phyloP scores from a whole-genome alignment of 2,113 vertebrate genomes.

The Anoura caudifer region DNA sequence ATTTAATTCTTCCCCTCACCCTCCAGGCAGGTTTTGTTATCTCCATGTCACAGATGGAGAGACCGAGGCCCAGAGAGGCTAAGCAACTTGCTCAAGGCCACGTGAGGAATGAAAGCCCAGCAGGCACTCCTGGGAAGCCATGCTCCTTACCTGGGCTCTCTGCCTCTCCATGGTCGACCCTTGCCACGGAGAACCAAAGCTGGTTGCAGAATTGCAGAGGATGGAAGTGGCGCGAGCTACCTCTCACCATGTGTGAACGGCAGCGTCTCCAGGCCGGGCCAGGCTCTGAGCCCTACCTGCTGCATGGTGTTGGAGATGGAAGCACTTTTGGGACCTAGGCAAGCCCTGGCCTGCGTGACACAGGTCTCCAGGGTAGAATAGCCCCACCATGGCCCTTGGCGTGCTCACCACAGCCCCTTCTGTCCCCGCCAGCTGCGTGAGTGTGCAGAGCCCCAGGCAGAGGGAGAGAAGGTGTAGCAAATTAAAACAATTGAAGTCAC shows the following conservation, averaged over 20 bases:
- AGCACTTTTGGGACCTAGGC: fast-evolving
- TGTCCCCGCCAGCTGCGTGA: fast-evolving
- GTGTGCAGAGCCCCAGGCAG: neutral
- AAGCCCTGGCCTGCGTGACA: neutral
- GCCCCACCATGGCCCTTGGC: neutral
- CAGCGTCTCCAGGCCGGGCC: neutral
- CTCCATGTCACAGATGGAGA: neutral
- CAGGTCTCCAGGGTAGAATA: neutral
- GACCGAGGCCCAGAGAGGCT: neutral
- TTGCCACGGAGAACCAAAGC: fast-evolving
- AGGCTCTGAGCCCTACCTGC: too few relatives aligned
- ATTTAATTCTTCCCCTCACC: neutral
- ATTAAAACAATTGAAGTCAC: slow-evolving; percentile 45
- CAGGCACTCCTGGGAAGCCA: neutral
- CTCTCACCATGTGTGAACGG: neutral
- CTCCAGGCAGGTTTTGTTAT: neutral
- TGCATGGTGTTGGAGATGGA: neutral
- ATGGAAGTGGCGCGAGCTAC: fast-evolving
- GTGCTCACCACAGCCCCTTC: fast-evolving
- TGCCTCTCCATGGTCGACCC: too few relatives aligned
- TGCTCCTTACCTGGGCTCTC: neutral
- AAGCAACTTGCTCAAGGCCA: neutral
- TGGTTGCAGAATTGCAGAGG: neutral
- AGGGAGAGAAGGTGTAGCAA: neutral
- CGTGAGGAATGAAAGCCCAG: neutral